Base-by-base conservation (phyloP, 2,888 invertebrate genomes). In the Eristalinus aeneus region DNA sequence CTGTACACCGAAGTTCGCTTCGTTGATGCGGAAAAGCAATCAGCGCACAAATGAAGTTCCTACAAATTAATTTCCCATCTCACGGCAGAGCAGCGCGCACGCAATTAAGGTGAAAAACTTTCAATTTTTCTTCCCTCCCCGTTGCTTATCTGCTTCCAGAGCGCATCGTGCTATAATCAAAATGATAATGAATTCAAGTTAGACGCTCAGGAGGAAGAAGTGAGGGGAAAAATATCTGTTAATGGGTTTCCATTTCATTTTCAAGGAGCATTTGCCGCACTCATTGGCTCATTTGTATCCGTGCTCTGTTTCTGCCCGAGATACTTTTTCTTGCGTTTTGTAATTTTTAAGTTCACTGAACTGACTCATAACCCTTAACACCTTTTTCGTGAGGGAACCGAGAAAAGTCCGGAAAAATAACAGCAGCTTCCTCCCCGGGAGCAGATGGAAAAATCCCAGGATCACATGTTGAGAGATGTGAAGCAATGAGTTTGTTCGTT, bases 191-290 rank as follows among this genome's bases (percentile, higher is more conserved):
- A 84, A 80, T 60, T 61, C 75, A 80, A 84, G 32, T 75, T 75
- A n/a, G 27, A 34, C 32, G 53, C 56, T 27, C 27, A 5, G 27
- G 5, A 22, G 22, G 31, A 46, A 53, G 16, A 22, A 72, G 16
- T 16, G 56, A 54, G 64, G 54, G 36, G 12, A 71, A 60, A 75
- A 75, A 67, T 46, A 68, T 63, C 64, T 64, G 68, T 60, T 85
- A 85, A 85, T 85, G 81, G 85, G 76, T 77, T 85, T 81, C 76
- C 64, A 85, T 85, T 85, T 77, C 71, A 76, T 83, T 85, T 76
- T 46, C 63, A 76, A 68, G 67, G 36, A 75, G 67, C 65, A 75
- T 58, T 80, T 76, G 56, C 53, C n/a, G 22, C 72, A 27, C 63
- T 69, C 60, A 85, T 81, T 81, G 76, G 81, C 81, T 76, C 85